A percentile compares a stretch with the other conserved stretches of the same genome.
Conservation (phyloP, 2,888 invertebrate genomes). For the Vannuccia rotundouncinata region DNA sequence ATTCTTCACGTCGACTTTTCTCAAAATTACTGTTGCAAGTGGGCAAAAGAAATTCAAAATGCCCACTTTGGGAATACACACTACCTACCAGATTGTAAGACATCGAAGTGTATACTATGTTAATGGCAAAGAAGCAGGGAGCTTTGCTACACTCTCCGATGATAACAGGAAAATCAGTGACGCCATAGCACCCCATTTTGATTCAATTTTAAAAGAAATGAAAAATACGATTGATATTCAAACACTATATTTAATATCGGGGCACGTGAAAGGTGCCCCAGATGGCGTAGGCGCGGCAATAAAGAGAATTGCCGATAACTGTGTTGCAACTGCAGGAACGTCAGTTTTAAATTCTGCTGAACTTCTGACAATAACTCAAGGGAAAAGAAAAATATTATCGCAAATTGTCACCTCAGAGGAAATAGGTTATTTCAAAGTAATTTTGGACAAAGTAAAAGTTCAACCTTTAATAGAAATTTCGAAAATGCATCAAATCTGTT, state of each 20-base stretch:
- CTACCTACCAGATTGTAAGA: constrained; percentile 21
- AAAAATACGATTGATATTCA: not conserved
- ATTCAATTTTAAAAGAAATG: not conserved
- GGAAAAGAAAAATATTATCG: constrained; percentile 10
- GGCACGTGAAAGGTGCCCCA: constrained; percentile 3
- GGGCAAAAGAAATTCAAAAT: constrained; percentile 23
- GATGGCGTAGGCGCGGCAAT: constrained; percentile 23
- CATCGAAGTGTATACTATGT: constrained; percentile 21
- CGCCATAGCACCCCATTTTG: not conserved
- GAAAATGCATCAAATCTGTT: constrained; percentile 9
- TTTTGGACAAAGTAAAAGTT: constrained; percentile 18
- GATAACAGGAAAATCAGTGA: not conserved
- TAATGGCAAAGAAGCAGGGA: constrained; percentile 8
- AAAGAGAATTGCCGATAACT: not conserved
- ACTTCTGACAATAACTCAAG: constrained; percentile 9
- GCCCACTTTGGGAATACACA: constrained; percentile 18
- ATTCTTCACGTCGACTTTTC: constrained; percentile 28
- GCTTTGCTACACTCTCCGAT: constrained; percentile 18
- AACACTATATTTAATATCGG: not conserved
- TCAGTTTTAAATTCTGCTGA: constrained; percentile 8
- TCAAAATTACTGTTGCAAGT: constrained; percentile 20
- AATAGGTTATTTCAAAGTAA: constrained; percentile 8
- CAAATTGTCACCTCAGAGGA: constrained; percentile 14
- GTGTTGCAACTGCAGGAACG: not conserved
- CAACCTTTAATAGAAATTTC: constrained; percentile 7